phyloP scores from a whole-genome alignment of 2,113 vertebrate genomes.

The Perccottus glenii region DNA sequence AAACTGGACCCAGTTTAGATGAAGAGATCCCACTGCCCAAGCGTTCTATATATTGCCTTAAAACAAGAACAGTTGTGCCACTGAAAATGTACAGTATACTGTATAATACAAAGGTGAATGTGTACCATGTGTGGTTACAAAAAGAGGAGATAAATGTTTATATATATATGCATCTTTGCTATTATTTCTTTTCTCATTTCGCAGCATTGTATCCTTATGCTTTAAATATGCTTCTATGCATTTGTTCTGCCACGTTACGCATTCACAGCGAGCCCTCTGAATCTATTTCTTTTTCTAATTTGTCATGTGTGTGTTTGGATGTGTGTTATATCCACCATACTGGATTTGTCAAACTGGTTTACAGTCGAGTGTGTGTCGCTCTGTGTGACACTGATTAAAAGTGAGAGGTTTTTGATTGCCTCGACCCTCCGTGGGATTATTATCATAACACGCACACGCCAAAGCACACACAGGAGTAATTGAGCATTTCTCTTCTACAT shows the following conservation, averaged over 20 bases:
- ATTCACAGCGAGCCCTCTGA: background rate
- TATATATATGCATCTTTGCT: constrained; percentile 15
- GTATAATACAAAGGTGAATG: too few species aligned
- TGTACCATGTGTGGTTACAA: too few species aligned
- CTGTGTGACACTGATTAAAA: constrained; percentile 68
- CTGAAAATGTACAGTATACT: too few species aligned
- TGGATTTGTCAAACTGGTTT: constrained; percentile 51
- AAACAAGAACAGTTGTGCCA: too few species aligned
- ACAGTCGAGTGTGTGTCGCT: constrained; percentile 17
- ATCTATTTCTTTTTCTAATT: constrained; percentile 28
- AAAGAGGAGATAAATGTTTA: background rate
- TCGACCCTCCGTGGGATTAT: constrained; percentile 61
- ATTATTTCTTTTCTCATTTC: constrained; percentile 11
- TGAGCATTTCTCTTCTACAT: constrained; percentile 59
- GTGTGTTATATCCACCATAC: constrained; percentile 15
- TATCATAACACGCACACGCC: constrained; percentile 43
- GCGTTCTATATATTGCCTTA: too few species aligned
- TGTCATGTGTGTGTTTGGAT: constrained; percentile 22
- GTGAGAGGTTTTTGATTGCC: constrained; percentile 70
- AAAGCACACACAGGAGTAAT: constrained; percentile 39
- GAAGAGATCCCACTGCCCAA: too few species aligned
- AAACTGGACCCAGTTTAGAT: too few species aligned
- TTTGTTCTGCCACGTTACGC: constrained; percentile 1
- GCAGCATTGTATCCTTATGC: constrained; percentile 4
- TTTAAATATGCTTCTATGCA: constrained; percentile 15